Percentiles rank a stretch among this genome's conserved stretches.
Evolutionary conservation across 2,797 vertebrate species (phyloP).

Genomic region (Lagodon rhomboides): DNA sequence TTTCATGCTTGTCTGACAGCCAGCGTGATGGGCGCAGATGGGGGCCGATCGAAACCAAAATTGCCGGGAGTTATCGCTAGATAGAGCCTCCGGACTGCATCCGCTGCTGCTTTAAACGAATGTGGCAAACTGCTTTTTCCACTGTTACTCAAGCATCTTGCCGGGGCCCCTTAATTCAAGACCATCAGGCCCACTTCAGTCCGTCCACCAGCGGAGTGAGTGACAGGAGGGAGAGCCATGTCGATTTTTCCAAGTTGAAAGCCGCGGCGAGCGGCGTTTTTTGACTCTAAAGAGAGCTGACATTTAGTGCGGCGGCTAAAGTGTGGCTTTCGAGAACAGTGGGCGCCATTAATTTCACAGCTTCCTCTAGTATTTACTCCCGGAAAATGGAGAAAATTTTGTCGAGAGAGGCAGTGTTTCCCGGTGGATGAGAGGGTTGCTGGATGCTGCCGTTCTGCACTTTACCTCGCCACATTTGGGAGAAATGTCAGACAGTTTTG

Average conservation of each 20-base stretch:
- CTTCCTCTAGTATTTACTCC: slow-evolving; percentile 55
- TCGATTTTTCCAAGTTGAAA: slow-evolving; percentile 69
- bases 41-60: slow-evolving; percentile 63
- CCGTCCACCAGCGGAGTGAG: slow-evolving; percentile 48
- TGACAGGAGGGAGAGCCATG: slow-evolving; percentile 32
- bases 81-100: slow-evolving; percentile 40
- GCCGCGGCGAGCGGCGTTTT: slow-evolving; percentile 57
- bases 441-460: slow-evolving; percentile 28
- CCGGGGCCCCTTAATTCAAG: slow-evolving; percentile 69
- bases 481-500: slow-evolving; percentile 54
- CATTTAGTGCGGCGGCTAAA: slow-evolving; percentile 77
- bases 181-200: slow-evolving; percentile 73
- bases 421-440: slow-evolving; percentile 14
- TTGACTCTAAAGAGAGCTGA: slow-evolving; percentile 77
- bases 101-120: slow-evolving; percentile 62
- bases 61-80: slow-evolving; percentile 67
- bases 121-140: slow-evolving; percentile 67
- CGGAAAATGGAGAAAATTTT: slow-evolving; percentile 56
- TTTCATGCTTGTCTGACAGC: slow-evolving; percentile 69
- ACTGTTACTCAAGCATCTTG: slow-evolving; percentile 65
- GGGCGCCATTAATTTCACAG: slow-evolving; percentile 76
- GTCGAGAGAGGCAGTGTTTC: neutral
- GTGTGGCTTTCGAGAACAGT: slow-evolving; percentile 72
- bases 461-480: slow-evolving; percentile 35
- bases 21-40: slow-evolving; percentile 60